Evolutionary conservation across 1,140 invertebrate genomes (phyloP).

Genomic region (Calephelis virginiensis): DNA sequence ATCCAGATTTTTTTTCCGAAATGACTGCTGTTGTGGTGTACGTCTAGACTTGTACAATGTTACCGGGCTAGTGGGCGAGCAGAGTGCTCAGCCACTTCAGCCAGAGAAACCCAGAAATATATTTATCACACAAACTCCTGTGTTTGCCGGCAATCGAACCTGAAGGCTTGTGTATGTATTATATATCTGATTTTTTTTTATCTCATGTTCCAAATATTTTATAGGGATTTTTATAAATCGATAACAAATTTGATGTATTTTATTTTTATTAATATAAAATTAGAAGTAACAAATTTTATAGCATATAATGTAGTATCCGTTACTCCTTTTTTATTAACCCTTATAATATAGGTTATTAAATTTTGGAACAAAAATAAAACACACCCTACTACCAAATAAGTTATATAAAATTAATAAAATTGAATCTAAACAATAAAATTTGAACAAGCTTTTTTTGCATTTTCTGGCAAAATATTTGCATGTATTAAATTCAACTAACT

Average conservation of each 20-base stretch:
- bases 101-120: no score
- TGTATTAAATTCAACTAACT: background rate
- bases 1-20: no score
- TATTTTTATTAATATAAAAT: conserved; percentile 74
- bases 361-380: conserved; percentile 30
- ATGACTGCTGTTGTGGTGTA: no score
- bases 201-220: no score
- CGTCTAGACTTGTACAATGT: no score
- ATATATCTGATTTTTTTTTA: no score
- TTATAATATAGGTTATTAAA: conserved; percentile 46
- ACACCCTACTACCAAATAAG: conserved; percentile 24
- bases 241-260: conserved; percentile 27
- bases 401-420: conserved; percentile 17
- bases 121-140: no score
- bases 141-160: no score
- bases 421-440: conserved; percentile 2
- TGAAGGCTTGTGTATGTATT: no score
- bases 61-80: no score
- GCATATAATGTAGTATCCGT: conserved; percentile 57
- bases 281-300: conserved; percentile 76
- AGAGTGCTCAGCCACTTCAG: no score
- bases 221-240: conserved; percentile 12
- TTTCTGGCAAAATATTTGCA: background rate
- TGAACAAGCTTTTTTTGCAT: conserved; percentile 8
- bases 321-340: conserved; percentile 50